Base-by-base conservation (phyloP, 2,797 vertebrate genomes). In the Pseudochaenichthys georgianus region DNA sequence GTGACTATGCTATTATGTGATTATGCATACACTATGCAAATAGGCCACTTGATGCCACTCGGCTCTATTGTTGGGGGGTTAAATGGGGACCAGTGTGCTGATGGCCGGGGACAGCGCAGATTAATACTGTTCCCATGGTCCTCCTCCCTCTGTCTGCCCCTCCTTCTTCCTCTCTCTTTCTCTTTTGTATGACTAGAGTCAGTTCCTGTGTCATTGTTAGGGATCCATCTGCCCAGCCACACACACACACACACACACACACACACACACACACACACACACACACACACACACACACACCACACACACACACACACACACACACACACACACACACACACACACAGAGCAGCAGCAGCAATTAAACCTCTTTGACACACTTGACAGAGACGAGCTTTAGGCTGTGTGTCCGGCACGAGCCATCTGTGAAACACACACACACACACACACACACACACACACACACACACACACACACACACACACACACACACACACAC, bases 311-410 rank as follows among this genome's bases (percentile, higher is more conserved):
- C 67, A 46, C 70, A 73, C 69, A 62, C 75, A 73, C 60, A 60
- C 53, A 28, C 47, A 67, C 73, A 64, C 74, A 73, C 43, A 70
- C 38, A 75, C 61, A 57, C 74, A 70, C 72, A 52, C 63, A 70
- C 62, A 71, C 74, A 65, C 11, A 69, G 57, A 38, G 70, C 16
- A 7, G 16, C 67, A 64, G 77, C 64, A 61, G 89, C 89, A 93
- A 93, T 93, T 93, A 93, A 91, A 88, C 87, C 92, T 85, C 86
- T 91, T 91, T 92, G 92, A 95, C 92, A 93, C 89, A 91, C 85
- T 91, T 92, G 90, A 93, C 92, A 92, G 87, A 89, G 87, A 86
- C 55, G 73, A 87, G 81, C 91, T 85, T 73, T 79, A 78, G 80
- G 84, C 64, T 87, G 75, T 80, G 75, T 85, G 88, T 87, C 90